Percentiles rank a stretch among this genome's conserved stretches.
Evolutionary conservation across 2,888 invertebrate species (phyloP).

Genomic region (Mythimna pallens): DNA sequence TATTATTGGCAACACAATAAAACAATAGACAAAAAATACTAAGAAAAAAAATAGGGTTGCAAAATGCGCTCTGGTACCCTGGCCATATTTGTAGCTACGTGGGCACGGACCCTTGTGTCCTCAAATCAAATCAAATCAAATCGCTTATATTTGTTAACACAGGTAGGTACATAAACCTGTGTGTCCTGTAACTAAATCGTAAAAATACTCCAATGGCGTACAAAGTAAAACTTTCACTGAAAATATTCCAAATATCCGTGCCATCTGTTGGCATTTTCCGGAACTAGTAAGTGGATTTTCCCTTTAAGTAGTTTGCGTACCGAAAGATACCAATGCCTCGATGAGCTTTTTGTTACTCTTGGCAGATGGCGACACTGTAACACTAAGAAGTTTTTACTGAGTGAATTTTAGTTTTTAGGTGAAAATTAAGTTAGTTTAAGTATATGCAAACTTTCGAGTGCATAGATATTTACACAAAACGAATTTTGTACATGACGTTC

Average conservation of each 20-base stretch:
- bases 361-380: conserved; percentile 52
- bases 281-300: conserved; percentile 35
- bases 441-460: conserved; percentile 1
- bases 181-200: conserved; percentile 5
- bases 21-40: background rate
- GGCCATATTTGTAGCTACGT: background rate
- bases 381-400: background rate
- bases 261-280: conserved; percentile 64
- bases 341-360: background rate
- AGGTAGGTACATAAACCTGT: too few relatives aligned
- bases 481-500: background rate
- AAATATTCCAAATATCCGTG: conserved; percentile 18
- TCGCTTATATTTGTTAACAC: too few relatives aligned
- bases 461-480: conserved; percentile 5
- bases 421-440: conserved; percentile 24
- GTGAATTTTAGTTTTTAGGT: background rate
- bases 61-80: background rate
- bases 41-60: background rate
- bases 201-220: background rate
- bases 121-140: too few relatives aligned
- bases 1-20: background rate
- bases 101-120: background rate
- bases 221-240: background rate
- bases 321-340: conserved; percentile 3
- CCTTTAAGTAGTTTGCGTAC: background rate